phyloP scores from a whole-genome alignment of 1,140 invertebrate species.

The Zaprionus tsacasi region DNA sequence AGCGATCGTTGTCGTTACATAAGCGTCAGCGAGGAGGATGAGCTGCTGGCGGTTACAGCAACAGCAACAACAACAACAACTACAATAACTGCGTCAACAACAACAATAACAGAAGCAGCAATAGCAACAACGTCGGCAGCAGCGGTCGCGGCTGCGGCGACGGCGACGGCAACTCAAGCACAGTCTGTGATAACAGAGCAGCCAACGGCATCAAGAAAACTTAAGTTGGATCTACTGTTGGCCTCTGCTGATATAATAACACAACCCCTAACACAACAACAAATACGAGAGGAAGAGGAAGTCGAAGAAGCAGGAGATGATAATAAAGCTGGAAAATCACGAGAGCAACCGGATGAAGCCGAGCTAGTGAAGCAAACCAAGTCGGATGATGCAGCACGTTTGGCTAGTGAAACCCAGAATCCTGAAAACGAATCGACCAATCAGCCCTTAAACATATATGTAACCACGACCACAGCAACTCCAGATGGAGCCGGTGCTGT shows the following conservation, averaged over 20 bases:
- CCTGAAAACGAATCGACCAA: slow-evolving; percentile 22
- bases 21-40: slow-evolving; percentile 80
- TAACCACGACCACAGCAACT: slow-evolving; percentile 31
- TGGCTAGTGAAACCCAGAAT: slow-evolving; percentile 29
- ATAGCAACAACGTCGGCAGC: neutral
- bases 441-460: slow-evolving; percentile 51
- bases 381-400: slow-evolving; percentile 34
- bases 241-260: slow-evolving; percentile 77
- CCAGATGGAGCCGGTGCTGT: slow-evolving; percentile 4
- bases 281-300: slow-evolving; percentile 36
- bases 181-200: slow-evolving; percentile 84
- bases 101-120: slow-evolving; percentile 18
- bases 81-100: slow-evolving; percentile 25
- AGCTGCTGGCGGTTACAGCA: slow-evolving; percentile 52
- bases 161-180: slow-evolving; percentile 69
- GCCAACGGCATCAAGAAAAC: slow-evolving; percentile 80
- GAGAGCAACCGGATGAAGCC: neutral
- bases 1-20: slow-evolving; percentile 78
- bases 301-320: slow-evolving; percentile 11
- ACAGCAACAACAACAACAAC: slow-evolving; percentile 50
- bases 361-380: slow-evolving; percentile 1
- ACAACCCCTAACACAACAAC: slow-evolving; percentile 65
- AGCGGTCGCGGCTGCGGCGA: slow-evolving; percentile 4
- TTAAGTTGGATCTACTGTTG: slow-evolving; percentile 79
- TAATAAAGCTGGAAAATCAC: slow-evolving; percentile 2